Evolutionary conservation across 2,888 invertebrate species (phyloP).

Genomic region (Orthosia cruda): DNA sequence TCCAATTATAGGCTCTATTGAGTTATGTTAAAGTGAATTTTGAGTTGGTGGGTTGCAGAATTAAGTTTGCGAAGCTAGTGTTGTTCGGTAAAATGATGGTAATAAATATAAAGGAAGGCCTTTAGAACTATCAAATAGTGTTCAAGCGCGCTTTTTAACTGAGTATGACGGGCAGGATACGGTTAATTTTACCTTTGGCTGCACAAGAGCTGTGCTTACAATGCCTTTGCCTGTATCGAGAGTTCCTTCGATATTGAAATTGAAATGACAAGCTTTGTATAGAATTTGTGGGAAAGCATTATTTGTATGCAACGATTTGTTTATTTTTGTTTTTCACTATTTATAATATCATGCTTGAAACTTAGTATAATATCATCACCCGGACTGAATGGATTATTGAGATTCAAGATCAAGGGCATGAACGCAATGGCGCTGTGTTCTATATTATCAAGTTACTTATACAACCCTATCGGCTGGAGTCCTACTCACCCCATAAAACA

Average conservation of each 20-base stretch:
- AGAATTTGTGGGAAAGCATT: neutral
- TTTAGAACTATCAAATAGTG: constrained; percentile 80
- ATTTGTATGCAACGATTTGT: neutral
- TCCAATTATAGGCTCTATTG: constrained; percentile 70
- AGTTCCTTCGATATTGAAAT: constrained; percentile 14
- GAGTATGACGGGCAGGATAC: constrained; percentile 37
- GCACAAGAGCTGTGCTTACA: constrained; percentile 17
- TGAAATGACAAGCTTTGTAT: neutral
- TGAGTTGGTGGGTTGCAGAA: constrained; percentile 49
- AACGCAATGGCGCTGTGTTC: neutral
- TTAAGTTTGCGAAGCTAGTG: constrained; percentile 76
- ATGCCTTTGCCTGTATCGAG: constrained; percentile 5
- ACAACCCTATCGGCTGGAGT: constrained; percentile 16
- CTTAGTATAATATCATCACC: neutral
- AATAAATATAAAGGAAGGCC: constrained; percentile 86
- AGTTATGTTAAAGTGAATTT: constrained; percentile 62
- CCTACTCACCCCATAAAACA: constrained; percentile 49
- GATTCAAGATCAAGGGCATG: neutral
- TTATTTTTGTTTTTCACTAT: neutral
- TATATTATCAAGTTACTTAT: neutral
- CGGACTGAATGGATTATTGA: neutral
- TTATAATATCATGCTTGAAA: neutral
- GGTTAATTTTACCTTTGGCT: constrained; percentile 44
- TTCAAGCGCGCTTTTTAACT: constrained; percentile 57
- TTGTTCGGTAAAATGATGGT: constrained; percentile 88